A percentile compares a stretch with the other conserved stretches of the same genome.
phyloP scores from a whole-genome alignment of 1,140 invertebrate genomes.

The Zelostemma sp. region DNA sequence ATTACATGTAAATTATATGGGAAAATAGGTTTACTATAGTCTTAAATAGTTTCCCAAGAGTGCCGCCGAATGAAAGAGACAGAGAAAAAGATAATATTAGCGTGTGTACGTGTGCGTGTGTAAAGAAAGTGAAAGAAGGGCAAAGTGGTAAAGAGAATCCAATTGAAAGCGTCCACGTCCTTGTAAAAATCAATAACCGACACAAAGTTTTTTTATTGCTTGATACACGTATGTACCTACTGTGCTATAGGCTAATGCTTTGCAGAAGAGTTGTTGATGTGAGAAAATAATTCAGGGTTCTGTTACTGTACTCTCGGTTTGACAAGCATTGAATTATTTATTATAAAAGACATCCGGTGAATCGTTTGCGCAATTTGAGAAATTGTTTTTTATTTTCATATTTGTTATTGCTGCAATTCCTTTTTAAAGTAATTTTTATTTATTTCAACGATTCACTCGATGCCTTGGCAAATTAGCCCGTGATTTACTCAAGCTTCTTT shows the following conservation, averaged over 20 bases:
- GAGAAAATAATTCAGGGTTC: conserved; percentile 16
- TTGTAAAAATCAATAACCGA: conserved; percentile 39
- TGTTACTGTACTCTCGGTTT: conserved; percentile 2
- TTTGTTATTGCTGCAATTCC: too few species aligned
- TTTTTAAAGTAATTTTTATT: too few species aligned
- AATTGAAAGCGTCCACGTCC: conserved; percentile 43
- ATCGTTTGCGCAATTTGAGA: too few species aligned
- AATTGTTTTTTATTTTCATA: too few species aligned
- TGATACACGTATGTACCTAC: conserved; percentile 30
- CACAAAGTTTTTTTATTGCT: conserved; percentile 38
- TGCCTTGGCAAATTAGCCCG: too few species aligned
- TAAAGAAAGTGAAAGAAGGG: conserved; percentile 4
- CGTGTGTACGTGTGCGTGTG: neutral
- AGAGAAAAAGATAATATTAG: neutral
- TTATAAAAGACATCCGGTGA: too few species aligned
- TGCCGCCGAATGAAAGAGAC: conserved; percentile 13
- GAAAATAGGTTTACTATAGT: conserved; percentile 19
- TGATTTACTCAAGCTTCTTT: too few species aligned
- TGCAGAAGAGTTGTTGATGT: conserved; percentile 17
- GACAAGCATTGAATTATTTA: too few species aligned
- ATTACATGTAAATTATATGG: conserved; percentile 26
- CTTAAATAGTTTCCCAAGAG: conserved; percentile 15
- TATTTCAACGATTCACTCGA: too few species aligned
- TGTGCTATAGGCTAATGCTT: conserved; percentile 27
- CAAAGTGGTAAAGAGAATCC: conserved; percentile 25